Base-by-base conservation (phyloP, 2,888 invertebrate genomes). In the Gandaritis pyraliata region DNA sequence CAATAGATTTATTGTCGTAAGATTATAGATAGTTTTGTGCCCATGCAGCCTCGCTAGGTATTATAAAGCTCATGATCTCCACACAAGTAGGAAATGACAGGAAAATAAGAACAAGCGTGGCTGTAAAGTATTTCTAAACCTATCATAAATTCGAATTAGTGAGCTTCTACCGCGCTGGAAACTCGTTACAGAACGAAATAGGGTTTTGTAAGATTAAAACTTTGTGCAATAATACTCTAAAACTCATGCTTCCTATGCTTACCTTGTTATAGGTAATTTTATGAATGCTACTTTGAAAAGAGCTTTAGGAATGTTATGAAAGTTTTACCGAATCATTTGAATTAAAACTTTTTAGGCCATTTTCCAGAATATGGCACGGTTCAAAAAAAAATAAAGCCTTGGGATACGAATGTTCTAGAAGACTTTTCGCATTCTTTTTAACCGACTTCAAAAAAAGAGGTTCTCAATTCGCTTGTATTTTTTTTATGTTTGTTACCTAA, bases 101-200 rank as follows among this genome's bases (percentile, higher is more conserved):
- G 43, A 43, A 29, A 43, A 52, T 52, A 29, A 43, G 29, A 41
- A 29, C 41, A 52, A 11, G 30, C 12, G 41, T 41, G 30, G 29
- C 52, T 39, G 1, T 51, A 23, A 41, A 23, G 46, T 23, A 23
- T 12, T n/a, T 46, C n/a, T 46, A 46, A 55, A 61, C 69, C 72
- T 76, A 77, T 76, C 77, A 73, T 74, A 80, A 80, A 70, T 79
- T 79, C 71, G 74, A 76, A 78, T 78, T 72, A 78, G 69, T 58
- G 61, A 58, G 69, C 63, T 62, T 66, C 70, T 62, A 71, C 65
- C 66, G 69, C 72, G 69, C 72, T 58, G 75, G 72, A 74, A 77
- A 78, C 78, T 80, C 75, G 71, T 78, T 80, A 75, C 72, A 76
- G 71, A 65, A 65, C 65, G 61, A 71, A 68, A 69, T 68, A 65